A percentile compares a stretch with the other conserved stretches of the same genome.
These are phyloP conservation scores for Plotosus lineatus DNA, from an alignment of 2,113 vertebrate species.

Conservation along the genomic window DNA sequence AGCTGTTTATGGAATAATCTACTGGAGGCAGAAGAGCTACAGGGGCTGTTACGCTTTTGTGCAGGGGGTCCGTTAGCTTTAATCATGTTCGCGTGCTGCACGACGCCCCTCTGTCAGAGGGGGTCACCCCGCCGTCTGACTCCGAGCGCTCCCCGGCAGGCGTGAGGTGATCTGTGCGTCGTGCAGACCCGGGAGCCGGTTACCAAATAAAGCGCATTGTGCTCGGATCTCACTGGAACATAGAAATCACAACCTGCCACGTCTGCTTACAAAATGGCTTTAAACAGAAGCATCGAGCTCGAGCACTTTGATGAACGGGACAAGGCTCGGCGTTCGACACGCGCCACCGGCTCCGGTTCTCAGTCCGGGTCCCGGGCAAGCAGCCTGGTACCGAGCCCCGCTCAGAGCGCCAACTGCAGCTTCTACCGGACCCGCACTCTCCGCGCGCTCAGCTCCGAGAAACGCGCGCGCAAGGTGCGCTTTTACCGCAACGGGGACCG, in stretches of 20 bases:
- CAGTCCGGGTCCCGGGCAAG: slow-evolving; percentile 81
- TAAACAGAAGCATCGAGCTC: slow-evolving; percentile 69
- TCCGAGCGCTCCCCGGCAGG: neutral
- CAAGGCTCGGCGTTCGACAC: slow-evolving; percentile 78
- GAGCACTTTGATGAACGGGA: slow-evolving; percentile 97
- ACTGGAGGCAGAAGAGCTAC: neutral
- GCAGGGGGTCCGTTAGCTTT: neutral
- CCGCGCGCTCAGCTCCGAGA: slow-evolving; percentile 96
- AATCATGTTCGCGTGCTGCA: slow-evolving; percentile 1
- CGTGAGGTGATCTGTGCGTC: neutral
- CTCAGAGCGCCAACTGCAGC: slow-evolving; percentile 97
- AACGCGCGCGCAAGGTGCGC: slow-evolving; percentile 91
- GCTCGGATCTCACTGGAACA: neutral
- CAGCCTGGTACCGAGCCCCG: slow-evolving; percentile 92
- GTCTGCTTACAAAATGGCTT: slow-evolving; percentile 9
- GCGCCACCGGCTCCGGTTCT: slow-evolving; percentile 68
- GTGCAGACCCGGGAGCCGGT: neutral
- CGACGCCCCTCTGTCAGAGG: neutral
- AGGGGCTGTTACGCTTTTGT: neutral
- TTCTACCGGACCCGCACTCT: slow-evolving; percentile 96
- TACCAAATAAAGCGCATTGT: neutral
- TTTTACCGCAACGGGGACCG: slow-evolving; percentile 97
- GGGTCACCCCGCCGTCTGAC: neutral
- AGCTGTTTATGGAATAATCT: slow-evolving; percentile 5
- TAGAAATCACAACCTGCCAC: neutral